Base-by-base conservation (phyloP, 2,888 invertebrate genomes). In the Apamea sordens region DNA sequence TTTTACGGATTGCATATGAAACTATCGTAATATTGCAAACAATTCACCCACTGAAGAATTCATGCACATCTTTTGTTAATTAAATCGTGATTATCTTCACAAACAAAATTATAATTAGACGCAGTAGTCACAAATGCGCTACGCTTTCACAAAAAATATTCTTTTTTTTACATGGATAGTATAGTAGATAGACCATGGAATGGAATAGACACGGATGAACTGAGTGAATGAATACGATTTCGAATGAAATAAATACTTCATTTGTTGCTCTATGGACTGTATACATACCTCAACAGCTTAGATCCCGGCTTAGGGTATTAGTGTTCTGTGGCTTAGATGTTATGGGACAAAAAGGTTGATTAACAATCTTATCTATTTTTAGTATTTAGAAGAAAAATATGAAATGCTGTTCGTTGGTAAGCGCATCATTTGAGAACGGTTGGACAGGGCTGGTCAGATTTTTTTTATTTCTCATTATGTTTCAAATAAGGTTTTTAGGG, bases 31-130 rank as follows among this genome's bases (percentile, higher is more conserved):
- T 90, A 91, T 88, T 90, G 84, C 74, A 91, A 92, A 91, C 81
- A 90, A 92, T 91, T 92, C 93, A 97, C 96, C 95, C 94, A 96
- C 96, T 96, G 94, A 95, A 95, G 95, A 96, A 90, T 95, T 94
- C 94, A 96, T 96, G 94, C 94, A 96, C 96, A 97, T 97, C 93
- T 95, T 96, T 96, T 94, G 88, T 88, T 89, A 91, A 91, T 85
- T 87, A 85, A 88, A 88, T 88, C 67, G 80, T 86, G 89, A 89
- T 91, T 92, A 91, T 92, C 90, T 91, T 89, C 86, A 89, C 82
- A 88, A 91, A 92, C 88, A 92, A 93, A 92, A 89, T 90, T 92
- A 87, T 92, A 91, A 87, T 93, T 91, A 94, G 92, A 96, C 96
- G 96, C 94, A 96, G 94, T 95, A 94, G 92, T 91, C 93, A 90